Percentiles rank a stretch among this genome's conserved stretches.
These are phyloP conservation scores for Loripinus fragilis DNA, from an alignment of 2,888 invertebrate species.

Conservation along the genomic window DNA sequence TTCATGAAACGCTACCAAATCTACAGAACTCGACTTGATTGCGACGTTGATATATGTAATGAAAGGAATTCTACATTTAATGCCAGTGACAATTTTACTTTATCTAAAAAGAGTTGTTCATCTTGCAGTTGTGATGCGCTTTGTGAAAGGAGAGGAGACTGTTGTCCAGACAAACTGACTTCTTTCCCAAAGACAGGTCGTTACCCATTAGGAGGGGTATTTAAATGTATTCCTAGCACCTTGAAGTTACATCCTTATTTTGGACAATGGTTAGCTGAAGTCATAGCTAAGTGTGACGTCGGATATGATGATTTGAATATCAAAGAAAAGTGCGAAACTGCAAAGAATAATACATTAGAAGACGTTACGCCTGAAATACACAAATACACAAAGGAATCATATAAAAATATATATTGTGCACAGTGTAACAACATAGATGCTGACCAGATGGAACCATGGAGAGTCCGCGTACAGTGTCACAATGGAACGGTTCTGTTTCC, in stretches of 20 bases:
- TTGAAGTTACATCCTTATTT: neutral
- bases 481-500: neutral
- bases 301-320: neutral
- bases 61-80: neutral
- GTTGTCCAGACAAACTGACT: neutral
- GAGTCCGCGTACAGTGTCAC: neutral
- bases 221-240: neutral
- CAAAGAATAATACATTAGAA: neutral
- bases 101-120: neutral
- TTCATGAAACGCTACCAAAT: no score
- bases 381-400: conserved; percentile 2
- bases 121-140: neutral
- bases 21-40: neutral
- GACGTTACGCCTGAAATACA: neutral
- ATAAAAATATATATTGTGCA: neutral
- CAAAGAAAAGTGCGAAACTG: neutral
- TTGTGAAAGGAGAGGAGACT: neutral
- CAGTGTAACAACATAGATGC: neutral
- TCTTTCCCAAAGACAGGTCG: neutral
- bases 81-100: no score
- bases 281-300: neutral
- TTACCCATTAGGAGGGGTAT: neutral
- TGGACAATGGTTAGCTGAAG: neutral
- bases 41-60: neutral
- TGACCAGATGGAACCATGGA: neutral